Evolutionary conservation across 2,797 vertebrate species (phyloP).

Genomic region (Lophius americanus): DNA sequence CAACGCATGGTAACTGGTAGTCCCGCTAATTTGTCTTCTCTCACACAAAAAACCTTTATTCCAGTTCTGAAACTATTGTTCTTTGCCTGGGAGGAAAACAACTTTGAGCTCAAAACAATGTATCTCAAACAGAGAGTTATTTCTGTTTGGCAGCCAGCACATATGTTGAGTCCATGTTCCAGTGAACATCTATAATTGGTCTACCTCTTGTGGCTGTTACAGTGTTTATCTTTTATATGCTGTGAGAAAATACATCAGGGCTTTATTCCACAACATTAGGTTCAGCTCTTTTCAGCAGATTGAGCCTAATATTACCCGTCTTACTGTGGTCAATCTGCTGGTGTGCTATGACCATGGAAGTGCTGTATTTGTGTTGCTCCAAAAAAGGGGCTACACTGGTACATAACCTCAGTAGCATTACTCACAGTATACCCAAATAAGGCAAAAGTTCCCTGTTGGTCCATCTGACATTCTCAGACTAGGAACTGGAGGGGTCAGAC

Average conservation of each 20-base stretch:
- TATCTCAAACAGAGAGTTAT: constrained; percentile 39
- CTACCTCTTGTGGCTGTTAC: constrained; percentile 15
- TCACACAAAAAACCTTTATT: constrained; percentile 20
- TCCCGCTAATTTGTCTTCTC: too few relatives aligned
- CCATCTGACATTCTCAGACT: constrained; percentile 60
- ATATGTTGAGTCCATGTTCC: constrained; percentile 16
- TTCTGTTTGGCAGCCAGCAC: constrained; percentile 15
- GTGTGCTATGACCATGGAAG: constrained; percentile 52
- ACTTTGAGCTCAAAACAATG: constrained; percentile 18
- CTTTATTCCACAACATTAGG: constrained; percentile 52
- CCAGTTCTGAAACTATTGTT: constrained; percentile 15
- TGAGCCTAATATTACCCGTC: constrained; percentile 56
- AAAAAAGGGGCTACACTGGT: constrained; percentile 61
- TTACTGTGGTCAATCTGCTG: constrained; percentile 54
- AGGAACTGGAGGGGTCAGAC: constrained; percentile 70
- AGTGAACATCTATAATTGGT: constrained; percentile 26
- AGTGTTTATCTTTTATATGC: constrained; percentile 27
- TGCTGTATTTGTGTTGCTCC: constrained; percentile 56
- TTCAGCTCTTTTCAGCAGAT: constrained; percentile 48
- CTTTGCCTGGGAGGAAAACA: constrained; percentile 2
- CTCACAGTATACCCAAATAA: constrained; percentile 75
- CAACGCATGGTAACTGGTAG: too few relatives aligned
- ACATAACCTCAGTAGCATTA: constrained; percentile 70
- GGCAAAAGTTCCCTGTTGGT: constrained; percentile 63
- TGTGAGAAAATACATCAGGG: constrained; percentile 16